Conservation (phyloP, 2,797 vertebrate genomes). For the Limosa lapponica region DNA sequence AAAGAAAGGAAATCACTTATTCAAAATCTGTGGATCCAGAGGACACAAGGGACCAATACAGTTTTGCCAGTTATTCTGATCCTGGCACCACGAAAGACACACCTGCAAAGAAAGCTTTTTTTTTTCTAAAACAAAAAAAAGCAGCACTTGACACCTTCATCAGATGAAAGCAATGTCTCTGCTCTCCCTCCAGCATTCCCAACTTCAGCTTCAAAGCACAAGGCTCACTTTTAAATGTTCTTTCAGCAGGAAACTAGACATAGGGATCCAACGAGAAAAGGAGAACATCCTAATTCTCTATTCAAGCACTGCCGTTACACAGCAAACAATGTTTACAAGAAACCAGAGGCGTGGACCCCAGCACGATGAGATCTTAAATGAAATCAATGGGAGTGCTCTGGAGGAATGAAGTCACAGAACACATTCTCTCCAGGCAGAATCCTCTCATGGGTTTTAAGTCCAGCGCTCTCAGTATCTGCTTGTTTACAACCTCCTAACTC, state of each 20-base stretch:
- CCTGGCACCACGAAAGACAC: neutral
- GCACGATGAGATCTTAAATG: neutral
- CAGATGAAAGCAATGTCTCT: neutral
- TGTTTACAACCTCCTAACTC: neutral
- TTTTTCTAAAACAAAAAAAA: neutral
- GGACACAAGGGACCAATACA: neutral
- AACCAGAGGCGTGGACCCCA: neutral
- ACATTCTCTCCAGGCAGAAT: conserved; percentile 18
- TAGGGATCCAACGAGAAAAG: neutral
- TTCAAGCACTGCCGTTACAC: neutral
- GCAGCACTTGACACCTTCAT: neutral
- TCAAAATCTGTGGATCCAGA: neutral
- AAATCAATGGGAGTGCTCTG: neutral
- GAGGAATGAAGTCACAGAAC: neutral
- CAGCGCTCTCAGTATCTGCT: neutral
- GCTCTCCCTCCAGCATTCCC: neutral
- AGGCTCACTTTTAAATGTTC: neutral
- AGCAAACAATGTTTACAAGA: neutral
- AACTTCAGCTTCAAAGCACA: neutral
- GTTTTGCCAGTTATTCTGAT: neutral
- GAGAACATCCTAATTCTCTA: neutral
- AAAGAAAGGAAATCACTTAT: neutral
- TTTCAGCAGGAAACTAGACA: neutral
- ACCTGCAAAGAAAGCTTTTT: neutral
- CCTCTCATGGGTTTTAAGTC: neutral